Percentiles rank a stretch among this genome's conserved stretches.
These are phyloP conservation scores for Aporophyla lueneburgensis DNA, from an alignment of 2,888 invertebrate species.

Conservation along the genomic window DNA sequence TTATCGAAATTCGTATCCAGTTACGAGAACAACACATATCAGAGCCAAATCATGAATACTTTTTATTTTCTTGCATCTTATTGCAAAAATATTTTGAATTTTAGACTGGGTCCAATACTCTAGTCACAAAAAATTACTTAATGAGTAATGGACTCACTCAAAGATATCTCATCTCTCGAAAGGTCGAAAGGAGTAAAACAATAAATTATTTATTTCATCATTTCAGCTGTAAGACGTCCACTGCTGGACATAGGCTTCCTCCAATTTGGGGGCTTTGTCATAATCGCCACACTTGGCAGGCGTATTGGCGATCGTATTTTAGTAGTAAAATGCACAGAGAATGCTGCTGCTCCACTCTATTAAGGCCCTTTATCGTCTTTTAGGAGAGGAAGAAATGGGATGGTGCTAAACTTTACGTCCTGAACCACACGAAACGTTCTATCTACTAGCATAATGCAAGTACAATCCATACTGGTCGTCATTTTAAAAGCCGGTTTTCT, in stretches of 20 bases:
- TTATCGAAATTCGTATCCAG: constrained; percentile 27
- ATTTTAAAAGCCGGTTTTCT: neutral
- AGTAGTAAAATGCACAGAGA: too few species aligned
- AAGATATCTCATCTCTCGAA: constrained; percentile 9
- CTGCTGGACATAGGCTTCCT: too few species aligned
- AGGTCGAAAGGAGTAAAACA: neutral
- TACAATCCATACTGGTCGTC: neutral
- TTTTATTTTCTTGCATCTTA: constrained; percentile 17
- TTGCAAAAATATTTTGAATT: constrained; percentile 25
- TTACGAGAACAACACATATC: constrained; percentile 19
- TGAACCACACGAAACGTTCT: neutral
- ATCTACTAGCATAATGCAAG: neutral
- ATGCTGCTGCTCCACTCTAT: too few species aligned
- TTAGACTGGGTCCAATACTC: neutral
- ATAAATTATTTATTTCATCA: neutral
- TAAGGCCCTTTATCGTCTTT: too few species aligned
- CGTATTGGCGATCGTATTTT: too few species aligned
- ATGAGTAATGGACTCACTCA: neutral
- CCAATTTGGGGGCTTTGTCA: too few species aligned
- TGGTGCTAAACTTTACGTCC: too few species aligned
- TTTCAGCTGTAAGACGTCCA: too few species aligned
- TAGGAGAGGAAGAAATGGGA: too few species aligned
- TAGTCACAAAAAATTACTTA: too few species aligned
- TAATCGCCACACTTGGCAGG: too few species aligned
- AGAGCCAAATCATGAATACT: constrained; percentile 15